A percentile compares a stretch with the other conserved stretches of the same genome.
These are phyloP conservation scores for Pachypanchax playfairii DNA, from an alignment of 2,113 vertebrate species.

Conservation along the genomic window DNA sequence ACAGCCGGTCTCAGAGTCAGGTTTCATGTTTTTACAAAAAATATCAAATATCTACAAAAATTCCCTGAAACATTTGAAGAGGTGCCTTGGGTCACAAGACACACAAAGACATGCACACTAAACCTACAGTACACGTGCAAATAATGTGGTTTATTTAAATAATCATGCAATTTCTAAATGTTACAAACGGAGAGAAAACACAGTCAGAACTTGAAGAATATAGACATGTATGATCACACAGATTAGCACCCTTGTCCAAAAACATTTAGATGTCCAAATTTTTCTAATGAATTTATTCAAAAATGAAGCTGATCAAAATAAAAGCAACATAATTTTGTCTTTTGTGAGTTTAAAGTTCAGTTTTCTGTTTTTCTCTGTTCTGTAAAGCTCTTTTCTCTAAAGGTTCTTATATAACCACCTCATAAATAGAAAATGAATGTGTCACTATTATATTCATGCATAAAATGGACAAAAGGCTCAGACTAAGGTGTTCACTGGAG, in stretches of 20 bases:
- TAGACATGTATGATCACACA: too few relatives aligned
- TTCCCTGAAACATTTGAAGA: conserved; percentile 52
- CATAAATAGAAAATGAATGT: conserved; percentile 65
- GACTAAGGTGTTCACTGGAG: conserved; percentile 33
- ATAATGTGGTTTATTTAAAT: conserved; percentile 17
- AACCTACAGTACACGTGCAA: conserved; percentile 9
- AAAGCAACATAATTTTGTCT: not conserved
- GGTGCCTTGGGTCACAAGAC: conserved; percentile 14
- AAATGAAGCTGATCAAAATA: too few relatives aligned
- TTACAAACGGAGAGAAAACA: too few relatives aligned
- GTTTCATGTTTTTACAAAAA: conserved; percentile 49
- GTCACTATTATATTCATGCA: conserved; percentile 62
- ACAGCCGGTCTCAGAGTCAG: conserved; percentile 51
- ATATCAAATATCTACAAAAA: conserved; percentile 76
- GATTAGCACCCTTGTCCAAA: too few relatives aligned
- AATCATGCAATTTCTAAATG: conserved; percentile 17
- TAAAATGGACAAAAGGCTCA: conserved; percentile 44
- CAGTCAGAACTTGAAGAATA: too few relatives aligned
- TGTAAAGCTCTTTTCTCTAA: conserved; percentile 3
- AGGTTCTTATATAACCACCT: conserved; percentile 58
- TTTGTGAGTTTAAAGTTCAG: conserved; percentile 18
- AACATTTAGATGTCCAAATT: too few relatives aligned
- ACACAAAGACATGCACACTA: conserved; percentile 12
- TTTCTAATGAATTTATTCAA: too few relatives aligned
- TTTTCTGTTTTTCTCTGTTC: conserved; percentile 20